Conservation (phyloP, 2,888 invertebrate genomes). For the Epiblema foenella region DNA sequence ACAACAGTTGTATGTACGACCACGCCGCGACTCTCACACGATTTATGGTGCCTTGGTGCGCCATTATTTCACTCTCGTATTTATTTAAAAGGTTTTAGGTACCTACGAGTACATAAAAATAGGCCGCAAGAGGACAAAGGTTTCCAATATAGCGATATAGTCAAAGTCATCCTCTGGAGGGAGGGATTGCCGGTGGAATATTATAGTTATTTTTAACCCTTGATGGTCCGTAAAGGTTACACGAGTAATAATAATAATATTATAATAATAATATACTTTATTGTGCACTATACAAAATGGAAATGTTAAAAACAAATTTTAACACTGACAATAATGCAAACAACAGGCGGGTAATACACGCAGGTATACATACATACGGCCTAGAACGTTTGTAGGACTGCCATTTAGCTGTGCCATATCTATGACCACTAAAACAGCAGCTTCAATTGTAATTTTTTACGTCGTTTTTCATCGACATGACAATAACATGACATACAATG, state of each 20-base stretch:
- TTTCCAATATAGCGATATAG: background rate
- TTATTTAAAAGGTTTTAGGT: conserved; percentile 17
- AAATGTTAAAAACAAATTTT: too few species aligned
- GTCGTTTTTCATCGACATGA: too few species aligned
- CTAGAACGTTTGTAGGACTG: background rate
- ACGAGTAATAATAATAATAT: too few species aligned
- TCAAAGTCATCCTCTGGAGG: conserved; percentile 3
- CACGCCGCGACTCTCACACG: conserved; percentile 11
- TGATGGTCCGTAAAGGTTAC: background rate
- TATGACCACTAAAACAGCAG: background rate
- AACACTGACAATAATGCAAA: too few species aligned
- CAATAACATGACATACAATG: background rate
- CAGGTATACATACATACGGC: background rate
- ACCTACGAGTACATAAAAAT: conserved; percentile 18
- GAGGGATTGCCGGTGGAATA: conserved; percentile 7
- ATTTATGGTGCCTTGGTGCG: conserved; percentile 26
- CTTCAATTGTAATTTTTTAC: too few species aligned
- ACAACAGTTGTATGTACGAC: conserved; percentile 25
- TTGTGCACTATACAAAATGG: too few species aligned
- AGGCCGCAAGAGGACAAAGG: conserved; percentile 9
- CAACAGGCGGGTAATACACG: background rate
- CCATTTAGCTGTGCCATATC: background rate
- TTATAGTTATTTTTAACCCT: conserved; percentile 25
- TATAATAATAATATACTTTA: too few species aligned
- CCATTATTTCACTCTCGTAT: conserved; percentile 24